These are phyloP conservation scores for Micrasema longulum DNA, from an alignment of 1,140 invertebrate genomes.

Conservation along the genomic window DNA sequence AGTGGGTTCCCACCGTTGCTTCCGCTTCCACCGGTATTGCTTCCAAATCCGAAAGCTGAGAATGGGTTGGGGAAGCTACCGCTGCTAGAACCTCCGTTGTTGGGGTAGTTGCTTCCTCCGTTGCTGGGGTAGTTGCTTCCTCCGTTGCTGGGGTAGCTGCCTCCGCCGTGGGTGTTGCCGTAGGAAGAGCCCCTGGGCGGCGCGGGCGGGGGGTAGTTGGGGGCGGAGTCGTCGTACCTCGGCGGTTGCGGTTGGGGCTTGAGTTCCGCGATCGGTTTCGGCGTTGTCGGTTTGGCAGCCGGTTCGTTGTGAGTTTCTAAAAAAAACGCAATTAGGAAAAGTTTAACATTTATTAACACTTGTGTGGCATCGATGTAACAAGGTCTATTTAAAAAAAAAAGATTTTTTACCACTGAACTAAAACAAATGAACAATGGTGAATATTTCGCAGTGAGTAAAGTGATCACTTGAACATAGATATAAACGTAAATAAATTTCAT, in stretches of 20 bases:
- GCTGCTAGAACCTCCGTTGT: slow-evolving; percentile 13
- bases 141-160: slow-evolving; percentile 30
- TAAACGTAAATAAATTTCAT: no score
- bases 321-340: slow-evolving; percentile 21
- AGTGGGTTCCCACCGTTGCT: slow-evolving; percentile 59
- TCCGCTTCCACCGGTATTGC: slow-evolving; percentile 44
- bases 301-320: slow-evolving; percentile 49
- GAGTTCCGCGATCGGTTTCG: slow-evolving; percentile 56
- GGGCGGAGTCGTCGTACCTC: slow-evolving; percentile 59
- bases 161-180: background rate
- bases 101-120: slow-evolving; percentile 23
- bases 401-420: no score
- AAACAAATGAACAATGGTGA: no score
- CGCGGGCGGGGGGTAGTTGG: slow-evolving; percentile 63
- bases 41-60: slow-evolving; percentile 50
- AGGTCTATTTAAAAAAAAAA: no score
- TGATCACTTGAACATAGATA: no score
- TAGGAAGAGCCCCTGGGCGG: slow-evolving; percentile 56
- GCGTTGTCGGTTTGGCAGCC: slow-evolving; percentile 55
- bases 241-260: slow-evolving; percentile 50
- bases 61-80: slow-evolving; percentile 37
- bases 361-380: no score
- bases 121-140: slow-evolving; percentile 18
- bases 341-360: no score
- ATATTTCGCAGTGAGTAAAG: no score